phyloP scores from a whole-genome alignment of 2,888 invertebrate genomes.

The Trachelus tabidus region DNA sequence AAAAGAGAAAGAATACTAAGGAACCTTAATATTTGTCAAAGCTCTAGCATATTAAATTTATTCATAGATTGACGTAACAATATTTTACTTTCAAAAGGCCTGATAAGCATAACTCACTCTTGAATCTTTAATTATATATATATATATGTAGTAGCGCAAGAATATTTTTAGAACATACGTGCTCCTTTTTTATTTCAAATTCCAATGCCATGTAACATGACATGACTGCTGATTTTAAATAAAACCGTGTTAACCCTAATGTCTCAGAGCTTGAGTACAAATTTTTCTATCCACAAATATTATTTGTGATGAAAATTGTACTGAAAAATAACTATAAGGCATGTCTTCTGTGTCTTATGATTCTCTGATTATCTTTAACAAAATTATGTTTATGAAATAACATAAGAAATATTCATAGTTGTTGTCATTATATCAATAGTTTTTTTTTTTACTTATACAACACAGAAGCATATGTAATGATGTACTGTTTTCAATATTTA shows the following conservation, averaged over 20 bases:
- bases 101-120: conserved; percentile 8
- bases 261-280: background rate
- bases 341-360: too few relatives aligned
- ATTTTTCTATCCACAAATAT: background rate
- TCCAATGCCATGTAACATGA: background rate
- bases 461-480: background rate
- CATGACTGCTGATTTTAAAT: conserved; percentile 1
- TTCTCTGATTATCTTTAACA: too few relatives aligned
- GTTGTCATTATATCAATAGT: background rate
- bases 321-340: background rate
- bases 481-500: background rate
- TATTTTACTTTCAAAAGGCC: background rate
- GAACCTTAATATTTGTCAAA: background rate
- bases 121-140: conserved; percentile 26
- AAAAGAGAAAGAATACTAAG: background rate
- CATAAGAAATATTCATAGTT: background rate
- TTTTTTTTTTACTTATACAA: background rate
- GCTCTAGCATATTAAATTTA: background rate
- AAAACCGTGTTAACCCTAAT: conserved; percentile 1
- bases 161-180: conserved; percentile 30
- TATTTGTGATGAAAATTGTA: background rate
- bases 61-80: background rate
- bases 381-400: too few relatives aligned
- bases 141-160: conserved; percentile 20
- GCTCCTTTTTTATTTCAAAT: background rate